Evolutionary conservation across 2,888 invertebrate genomes (phyloP).

Genomic region (Plagodis dolabraria): DNA sequence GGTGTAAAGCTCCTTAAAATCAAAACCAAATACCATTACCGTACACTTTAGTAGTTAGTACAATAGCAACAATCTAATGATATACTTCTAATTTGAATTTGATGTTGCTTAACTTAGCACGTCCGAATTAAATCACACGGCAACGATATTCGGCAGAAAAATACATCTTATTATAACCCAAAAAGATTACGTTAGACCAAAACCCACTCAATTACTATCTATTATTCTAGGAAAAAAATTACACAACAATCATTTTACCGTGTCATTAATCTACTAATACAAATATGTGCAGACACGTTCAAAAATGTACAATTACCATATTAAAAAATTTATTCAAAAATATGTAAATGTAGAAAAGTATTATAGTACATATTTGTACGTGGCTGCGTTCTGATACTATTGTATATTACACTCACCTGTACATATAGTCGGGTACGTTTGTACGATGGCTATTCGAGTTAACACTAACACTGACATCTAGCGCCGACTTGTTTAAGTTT

Average conservation of each 20-base stretch:
- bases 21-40: background rate
- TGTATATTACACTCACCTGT: conserved; percentile 5
- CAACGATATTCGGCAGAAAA: conserved; percentile 8
- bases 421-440: conserved; percentile 16
- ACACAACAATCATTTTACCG: conserved; percentile 16
- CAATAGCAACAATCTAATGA: too few relatives aligned
- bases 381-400: conserved; percentile 12
- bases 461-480: conserved; percentile 7
- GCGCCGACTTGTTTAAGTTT: conserved; percentile 5
- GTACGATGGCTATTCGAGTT: conserved; percentile 32
- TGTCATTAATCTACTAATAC: background rate
- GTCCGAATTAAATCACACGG: background rate
- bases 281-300: conserved; percentile 9
- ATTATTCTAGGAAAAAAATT: conserved; percentile 17
- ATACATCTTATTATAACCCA: conserved; percentile 26
- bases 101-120: background rate
- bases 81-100: background rate
- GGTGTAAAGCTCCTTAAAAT: background rate
- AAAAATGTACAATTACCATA: conserved; percentile 2
- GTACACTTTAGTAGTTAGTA: too few relatives aligned
- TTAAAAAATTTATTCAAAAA: too few relatives aligned
- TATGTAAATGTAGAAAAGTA: too few relatives aligned
- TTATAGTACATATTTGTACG: conserved; percentile 7
- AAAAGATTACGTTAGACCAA: conserved; percentile 36
- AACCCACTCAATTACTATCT: conserved; percentile 31